A percentile compares a stretch with the other conserved stretches of the same genome.
phyloP scores from a whole-genome alignment of 2,888 invertebrate genomes.

The Peribatodes rhomboidaria region DNA sequence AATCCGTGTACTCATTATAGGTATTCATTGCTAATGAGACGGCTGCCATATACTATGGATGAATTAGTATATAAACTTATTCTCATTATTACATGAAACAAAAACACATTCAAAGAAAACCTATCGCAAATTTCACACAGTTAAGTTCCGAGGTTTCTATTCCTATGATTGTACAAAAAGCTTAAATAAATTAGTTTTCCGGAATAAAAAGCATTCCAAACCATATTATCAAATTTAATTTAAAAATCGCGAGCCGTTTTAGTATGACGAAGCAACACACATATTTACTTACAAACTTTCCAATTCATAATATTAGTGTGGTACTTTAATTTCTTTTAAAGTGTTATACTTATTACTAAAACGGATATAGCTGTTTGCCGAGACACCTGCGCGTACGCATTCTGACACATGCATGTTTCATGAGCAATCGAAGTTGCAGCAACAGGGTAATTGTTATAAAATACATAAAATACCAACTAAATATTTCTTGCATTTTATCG shows the following conservation, averaged over 20 bases:
- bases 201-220: too few relatives aligned
- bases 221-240: too few relatives aligned
- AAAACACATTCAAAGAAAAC: too few relatives aligned
- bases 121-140: too few relatives aligned
- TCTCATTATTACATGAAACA: too few relatives aligned
- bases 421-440: constrained; percentile 68
- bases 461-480: constrained; percentile 60
- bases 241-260: too few relatives aligned
- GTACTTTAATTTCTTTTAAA: background rate
- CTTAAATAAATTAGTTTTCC: too few relatives aligned
- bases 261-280: background rate
- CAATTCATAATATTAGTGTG: background rate
- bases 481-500: constrained; percentile 46
- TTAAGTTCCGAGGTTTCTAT: too few relatives aligned
- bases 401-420: constrained; percentile 65
- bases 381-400: constrained; percentile 64
- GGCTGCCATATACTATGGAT: too few relatives aligned
- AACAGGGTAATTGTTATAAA: constrained; percentile 61
- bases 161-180: too few relatives aligned
- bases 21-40: too few relatives aligned
- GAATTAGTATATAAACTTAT: too few relatives aligned
- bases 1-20: background rate
- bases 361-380: constrained; percentile 54
- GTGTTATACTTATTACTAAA: constrained; percentile 40
- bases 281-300: background rate